Conservation (phyloP, 2,888 invertebrate genomes). For the Ariolimax columbianus region DNA sequence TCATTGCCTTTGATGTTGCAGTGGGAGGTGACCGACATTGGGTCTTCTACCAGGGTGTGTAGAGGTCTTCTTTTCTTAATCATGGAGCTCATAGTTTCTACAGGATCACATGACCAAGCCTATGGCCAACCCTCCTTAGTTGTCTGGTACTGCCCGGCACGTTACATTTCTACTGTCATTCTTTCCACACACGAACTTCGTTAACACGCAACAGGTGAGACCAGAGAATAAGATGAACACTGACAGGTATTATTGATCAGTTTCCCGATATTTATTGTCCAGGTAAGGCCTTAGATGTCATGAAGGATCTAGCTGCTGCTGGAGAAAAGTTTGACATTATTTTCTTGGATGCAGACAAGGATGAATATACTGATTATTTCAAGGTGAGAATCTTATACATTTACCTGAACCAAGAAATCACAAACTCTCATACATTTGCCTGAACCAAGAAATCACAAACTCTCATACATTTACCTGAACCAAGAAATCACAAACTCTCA, state of each 20-base stretch:
- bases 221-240: background rate
- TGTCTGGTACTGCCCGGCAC: background rate
- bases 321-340: conserved; percentile 18
- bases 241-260: background rate
- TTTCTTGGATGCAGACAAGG: conserved; percentile 26
- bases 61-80: too few relatives aligned
- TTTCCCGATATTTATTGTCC: background rate
- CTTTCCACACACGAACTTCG: too few relatives aligned
- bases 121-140: background rate
- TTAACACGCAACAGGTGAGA: background rate
- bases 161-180: too few relatives aligned
- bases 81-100: too few relatives aligned
- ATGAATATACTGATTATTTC: conserved; percentile 27
- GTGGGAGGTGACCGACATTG: too few relatives aligned
- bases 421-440: too few relatives aligned
- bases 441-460: too few relatives aligned
- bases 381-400: conserved; percentile 24
- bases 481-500: too few relatives aligned
- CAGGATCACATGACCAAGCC: background rate
- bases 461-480: too few relatives aligned
- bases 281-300: conserved; percentile 19
- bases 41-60: too few relatives aligned
- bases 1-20: too few relatives aligned
- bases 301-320: background rate
- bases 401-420: too few relatives aligned